phyloP scores from a whole-genome alignment of 2,113 vertebrate genomes.

The Pimephales promelas region DNA sequence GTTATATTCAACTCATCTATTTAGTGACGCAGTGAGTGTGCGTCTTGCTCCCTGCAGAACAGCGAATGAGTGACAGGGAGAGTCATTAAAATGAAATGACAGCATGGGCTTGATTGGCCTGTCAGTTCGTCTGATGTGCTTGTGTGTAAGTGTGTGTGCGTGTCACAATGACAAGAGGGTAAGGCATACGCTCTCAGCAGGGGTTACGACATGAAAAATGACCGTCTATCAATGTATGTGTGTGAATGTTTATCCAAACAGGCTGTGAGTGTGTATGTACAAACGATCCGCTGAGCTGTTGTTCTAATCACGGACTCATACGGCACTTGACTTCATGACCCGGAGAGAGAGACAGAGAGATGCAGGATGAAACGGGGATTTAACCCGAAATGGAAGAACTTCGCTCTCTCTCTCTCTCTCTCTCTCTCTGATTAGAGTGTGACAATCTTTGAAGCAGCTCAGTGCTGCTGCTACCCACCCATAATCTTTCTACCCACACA shows the following conservation, averaged over 20 bases:
- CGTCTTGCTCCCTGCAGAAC: conserved; percentile 36
- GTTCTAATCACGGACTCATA: conserved; percentile 51
- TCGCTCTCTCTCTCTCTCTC: background rate
- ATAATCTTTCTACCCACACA: conserved; percentile 45
- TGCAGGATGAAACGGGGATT: conserved; percentile 61
- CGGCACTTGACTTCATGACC: conserved; percentile 62
- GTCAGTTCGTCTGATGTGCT: conserved; percentile 68
- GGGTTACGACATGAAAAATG: conserved; percentile 72
- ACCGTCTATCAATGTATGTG: conserved; percentile 47
- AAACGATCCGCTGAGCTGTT: background rate
- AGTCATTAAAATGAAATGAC: conserved; percentile 70
- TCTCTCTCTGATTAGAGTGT: conserved; percentile 71
- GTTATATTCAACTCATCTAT: conserved; percentile 46
- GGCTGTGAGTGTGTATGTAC: background rate
- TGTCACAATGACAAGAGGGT: conserved; percentile 53
- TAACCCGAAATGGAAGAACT: conserved; percentile 68
- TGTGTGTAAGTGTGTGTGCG: conserved; percentile 49
- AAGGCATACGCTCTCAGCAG: conserved; percentile 70
- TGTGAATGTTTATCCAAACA: conserved; percentile 29
- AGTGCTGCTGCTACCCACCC: conserved; percentile 59
- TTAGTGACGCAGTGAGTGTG: conserved; percentile 37
- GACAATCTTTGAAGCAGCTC: conserved; percentile 77
- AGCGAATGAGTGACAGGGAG: conserved; percentile 66
- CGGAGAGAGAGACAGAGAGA: conserved; percentile 10
- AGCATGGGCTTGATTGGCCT: conserved; percentile 72